These are phyloP conservation scores for Catamblyrhynchus diadema DNA, from an alignment of 2,797 vertebrate genomes.

Conservation along the genomic window DNA sequence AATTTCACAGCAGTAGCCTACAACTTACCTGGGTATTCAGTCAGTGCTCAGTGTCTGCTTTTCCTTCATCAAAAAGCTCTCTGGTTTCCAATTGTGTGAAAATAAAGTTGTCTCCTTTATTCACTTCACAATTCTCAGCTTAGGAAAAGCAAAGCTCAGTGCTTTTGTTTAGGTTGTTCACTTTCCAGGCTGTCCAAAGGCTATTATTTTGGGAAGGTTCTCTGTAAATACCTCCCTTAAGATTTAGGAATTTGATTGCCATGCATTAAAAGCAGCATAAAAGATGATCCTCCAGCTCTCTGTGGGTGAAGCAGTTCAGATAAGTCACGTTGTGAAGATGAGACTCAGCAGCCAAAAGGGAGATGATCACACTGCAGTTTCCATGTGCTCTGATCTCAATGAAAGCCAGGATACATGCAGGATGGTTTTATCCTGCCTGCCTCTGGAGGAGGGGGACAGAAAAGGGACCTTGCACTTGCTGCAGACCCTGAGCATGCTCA, in stretches of 20 bases:
- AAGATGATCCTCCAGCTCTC: not conserved
- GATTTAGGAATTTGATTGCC: not conserved
- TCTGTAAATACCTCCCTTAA: constrained; percentile 16
- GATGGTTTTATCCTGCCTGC: not conserved
- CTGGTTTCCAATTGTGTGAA: not conserved
- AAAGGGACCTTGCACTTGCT: constrained; percentile 16
- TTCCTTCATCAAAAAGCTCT: constrained; percentile 3
- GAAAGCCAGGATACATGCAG: not conserved
- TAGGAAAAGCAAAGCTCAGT: not conserved
- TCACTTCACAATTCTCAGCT: not conserved
- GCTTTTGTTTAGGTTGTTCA: not conserved
- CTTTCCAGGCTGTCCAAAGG: not conserved
- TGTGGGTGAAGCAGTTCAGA: not conserved
- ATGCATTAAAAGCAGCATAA: not conserved
- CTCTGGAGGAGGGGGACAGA: not conserved
- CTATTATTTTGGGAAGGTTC: not conserved
- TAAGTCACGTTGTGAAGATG: constrained; percentile 18
- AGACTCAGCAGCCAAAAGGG: not conserved
- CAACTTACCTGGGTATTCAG: not conserved
- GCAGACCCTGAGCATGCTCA: not conserved
- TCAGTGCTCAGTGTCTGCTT: not conserved
- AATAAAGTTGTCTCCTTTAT: constrained; percentile 4
- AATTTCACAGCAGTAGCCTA: not conserved
- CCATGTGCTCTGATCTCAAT: not conserved
- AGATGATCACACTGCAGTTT: not conserved